Percentiles rank a stretch among this genome's conserved stretches.
These are phyloP conservation scores for Agriotes lineatus DNA, from an alignment of 2,888 invertebrate genomes.

Conservation along the genomic window DNA sequence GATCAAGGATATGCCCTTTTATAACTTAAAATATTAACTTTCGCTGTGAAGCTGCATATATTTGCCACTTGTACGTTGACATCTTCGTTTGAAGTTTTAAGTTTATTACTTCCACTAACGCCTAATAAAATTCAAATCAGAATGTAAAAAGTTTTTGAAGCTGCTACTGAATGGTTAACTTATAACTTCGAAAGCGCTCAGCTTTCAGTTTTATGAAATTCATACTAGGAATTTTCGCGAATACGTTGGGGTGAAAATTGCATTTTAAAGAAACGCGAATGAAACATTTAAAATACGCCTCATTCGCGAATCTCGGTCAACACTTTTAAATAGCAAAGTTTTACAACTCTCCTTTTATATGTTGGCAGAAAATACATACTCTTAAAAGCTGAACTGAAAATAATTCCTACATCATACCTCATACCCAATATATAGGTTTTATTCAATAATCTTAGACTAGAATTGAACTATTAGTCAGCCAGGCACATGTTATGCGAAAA, in stretches of 20 bases:
- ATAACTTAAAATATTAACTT: too few relatives aligned
- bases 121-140: conserved; percentile 41
- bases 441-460: too few relatives aligned
- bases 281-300: conserved; percentile 20
- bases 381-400: too few relatives aligned
- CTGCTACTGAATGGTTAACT: conserved; percentile 37
- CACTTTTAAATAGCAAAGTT: too few relatives aligned
- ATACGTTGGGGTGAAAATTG: conserved; percentile 30
- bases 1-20: too few relatives aligned
- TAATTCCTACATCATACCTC: too few relatives aligned
- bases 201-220: conserved; percentile 32
- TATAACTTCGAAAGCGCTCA: conserved; percentile 29
- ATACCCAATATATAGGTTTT: too few relatives aligned
- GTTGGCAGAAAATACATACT: too few relatives aligned
- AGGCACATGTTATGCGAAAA: too few relatives aligned
- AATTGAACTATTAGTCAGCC: too few relatives aligned
- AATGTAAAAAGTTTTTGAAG: conserved; percentile 39
- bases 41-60: too few relatives aligned
- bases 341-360: too few relatives aligned
- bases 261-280: conserved; percentile 27
- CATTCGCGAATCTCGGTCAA: background rate
- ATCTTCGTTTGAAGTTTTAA: conserved; percentile 34
- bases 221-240: conserved; percentile 25
- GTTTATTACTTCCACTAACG: conserved; percentile 37
- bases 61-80: conserved; percentile 5